Percentiles rank a stretch among this genome's conserved stretches.
Evolutionary conservation across 2,888 invertebrate genomes (phyloP).

Genomic region (Watsonalla binaria): DNA sequence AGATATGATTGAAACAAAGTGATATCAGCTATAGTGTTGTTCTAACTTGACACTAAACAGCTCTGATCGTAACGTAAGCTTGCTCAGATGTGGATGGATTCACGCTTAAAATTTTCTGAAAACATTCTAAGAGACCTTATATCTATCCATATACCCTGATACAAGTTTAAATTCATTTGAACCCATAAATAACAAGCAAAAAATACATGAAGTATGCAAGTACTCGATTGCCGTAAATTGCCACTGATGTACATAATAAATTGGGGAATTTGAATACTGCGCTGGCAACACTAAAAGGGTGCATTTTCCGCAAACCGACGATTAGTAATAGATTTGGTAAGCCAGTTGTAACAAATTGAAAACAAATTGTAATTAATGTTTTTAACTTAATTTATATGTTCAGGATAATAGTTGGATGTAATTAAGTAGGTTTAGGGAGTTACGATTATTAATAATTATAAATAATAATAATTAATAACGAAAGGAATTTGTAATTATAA

Average conservation of each 20-base stretch:
- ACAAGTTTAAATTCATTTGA: too few species aligned
- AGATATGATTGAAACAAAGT: too few species aligned
- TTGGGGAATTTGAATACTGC: conserved; percentile 1
- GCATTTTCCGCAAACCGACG: conserved; percentile 30
- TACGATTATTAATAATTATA: conserved; percentile 61
- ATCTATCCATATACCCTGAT: too few species aligned
- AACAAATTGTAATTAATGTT: conserved; percentile 51
- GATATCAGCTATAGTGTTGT: too few species aligned
- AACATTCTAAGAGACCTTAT: too few species aligned
- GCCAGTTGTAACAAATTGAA: conserved; percentile 36
- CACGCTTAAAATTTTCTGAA: too few species aligned
- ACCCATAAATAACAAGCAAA: too few species aligned
- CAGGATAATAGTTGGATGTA: conserved; percentile 59
- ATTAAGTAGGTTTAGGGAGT: conserved; percentile 67
- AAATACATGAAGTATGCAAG: too few species aligned
- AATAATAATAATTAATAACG: conserved; percentile 62
- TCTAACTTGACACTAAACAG: too few species aligned
- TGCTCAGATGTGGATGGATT: too few species aligned
- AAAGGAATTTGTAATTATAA: conserved; percentile 76
- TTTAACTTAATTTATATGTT: conserved; percentile 66
- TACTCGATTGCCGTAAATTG: background rate
- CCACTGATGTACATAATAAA: conserved; percentile 14
- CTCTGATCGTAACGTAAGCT: too few species aligned
- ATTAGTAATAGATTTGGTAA: conserved; percentile 47
- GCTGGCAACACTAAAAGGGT: conserved; percentile 6